Base-by-base conservation (phyloP, 92 coral and sea anemone genomes). In the Zoanthus sansibaricus region DNA sequence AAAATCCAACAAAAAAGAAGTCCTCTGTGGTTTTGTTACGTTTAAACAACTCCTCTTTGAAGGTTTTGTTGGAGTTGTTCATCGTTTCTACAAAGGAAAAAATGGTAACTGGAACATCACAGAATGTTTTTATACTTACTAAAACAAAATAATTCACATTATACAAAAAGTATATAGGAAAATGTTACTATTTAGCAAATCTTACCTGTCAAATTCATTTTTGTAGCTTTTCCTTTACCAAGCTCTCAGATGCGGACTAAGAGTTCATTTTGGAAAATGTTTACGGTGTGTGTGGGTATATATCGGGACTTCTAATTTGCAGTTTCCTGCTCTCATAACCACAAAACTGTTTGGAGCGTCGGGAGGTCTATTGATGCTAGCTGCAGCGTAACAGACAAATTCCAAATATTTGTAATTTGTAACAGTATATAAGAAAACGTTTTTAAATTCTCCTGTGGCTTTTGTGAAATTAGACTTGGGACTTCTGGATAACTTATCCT, bases 1-100 rank as follows among this genome's bases (percentile, higher is more conserved):
- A 80, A 47, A 80, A 80, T 12, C 75, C 85, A 7, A 69, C 75
- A 44, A 80, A 80, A 69, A 80, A 66, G 47, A 46, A 80, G 71
- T 80, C 14, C 66, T 67, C 85, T n/a, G 59, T 80, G 14, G 55
- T 44, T 15, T 64, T 66, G 52, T n/a, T 17, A 61, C 59, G 33
- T 46, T 10, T 72, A 78, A 20, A 17, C 69, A 11, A 9, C 68
- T 18, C 82, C 31, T 45, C 30, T 21, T 20, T 37, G 64, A 16
- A 6, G 6, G n/a, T 30, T 37, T 66, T 42, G 37, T 55, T 67
- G 46, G 85, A 66, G 75, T 80, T 64, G 37, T 80, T 80, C 75
- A 80, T 78, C 37, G 11, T 76, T 42, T 46, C 54, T 18, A 61
- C 11, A 16, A 33, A 37, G 0, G 52, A 4, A 58, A 32, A 30